Evolutionary conservation across 2,888 invertebrate species (phyloP).

Genomic region (Aphrophora alni): DNA sequence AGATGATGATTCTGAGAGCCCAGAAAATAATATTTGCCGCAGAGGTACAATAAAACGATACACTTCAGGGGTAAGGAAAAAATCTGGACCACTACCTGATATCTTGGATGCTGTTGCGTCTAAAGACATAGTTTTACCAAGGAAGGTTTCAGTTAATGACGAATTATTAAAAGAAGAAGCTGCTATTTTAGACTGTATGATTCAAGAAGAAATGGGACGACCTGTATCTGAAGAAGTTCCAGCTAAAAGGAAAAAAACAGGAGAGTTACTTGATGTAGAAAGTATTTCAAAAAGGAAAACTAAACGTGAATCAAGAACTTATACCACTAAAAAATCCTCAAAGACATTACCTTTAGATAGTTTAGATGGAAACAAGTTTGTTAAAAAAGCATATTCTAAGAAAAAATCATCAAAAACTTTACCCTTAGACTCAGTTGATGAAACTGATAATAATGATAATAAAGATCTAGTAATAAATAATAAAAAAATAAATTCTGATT

Average conservation of each 20-base stretch:
- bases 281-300: neutral
- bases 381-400: neutral
- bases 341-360: conserved; percentile 8
- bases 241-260: neutral
- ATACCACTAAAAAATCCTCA: conserved; percentile 28
- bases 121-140: neutral
- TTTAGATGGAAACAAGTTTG: neutral
- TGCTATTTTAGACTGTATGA: conserved; percentile 61
- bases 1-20: neutral
- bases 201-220: conserved; percentile 59
- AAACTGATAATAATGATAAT: conserved; percentile 11
- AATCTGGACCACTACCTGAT: neutral
- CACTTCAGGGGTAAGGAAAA: conserved; percentile 9
- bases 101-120: neutral
- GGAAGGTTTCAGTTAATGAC: conserved; percentile 42
- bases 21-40: neutral
- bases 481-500: neutral
- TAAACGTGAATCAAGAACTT: conserved; percentile 18
- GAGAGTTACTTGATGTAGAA: neutral
- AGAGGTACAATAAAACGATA: conserved; percentile 30
- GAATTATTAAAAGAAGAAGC: conserved; percentile 62
- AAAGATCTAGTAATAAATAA: neutral
- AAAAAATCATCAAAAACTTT: neutral
- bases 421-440: conserved; percentile 2
- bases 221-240: neutral